Evolutionary conservation across 2,113 vertebrate genomes (phyloP).

Genomic region (Noctilio leporinus): DNA sequence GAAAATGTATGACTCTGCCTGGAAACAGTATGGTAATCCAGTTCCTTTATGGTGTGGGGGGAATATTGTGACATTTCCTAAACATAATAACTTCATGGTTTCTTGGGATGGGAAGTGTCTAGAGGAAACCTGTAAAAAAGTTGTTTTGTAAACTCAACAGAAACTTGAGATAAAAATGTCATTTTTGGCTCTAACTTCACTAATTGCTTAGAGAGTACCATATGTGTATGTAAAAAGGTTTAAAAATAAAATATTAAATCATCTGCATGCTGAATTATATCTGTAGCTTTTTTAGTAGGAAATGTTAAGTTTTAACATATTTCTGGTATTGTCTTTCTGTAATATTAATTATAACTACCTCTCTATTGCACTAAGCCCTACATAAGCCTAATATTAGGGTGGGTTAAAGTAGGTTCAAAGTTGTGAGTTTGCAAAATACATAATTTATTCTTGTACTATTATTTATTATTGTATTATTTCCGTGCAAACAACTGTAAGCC

Average conservation of each 20-base stretch:
- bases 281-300: neutral
- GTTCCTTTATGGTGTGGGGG: conserved; percentile 52
- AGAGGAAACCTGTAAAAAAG: conserved; percentile 53
- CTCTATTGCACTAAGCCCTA: neutral
- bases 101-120: conserved; percentile 30
- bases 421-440: neutral
- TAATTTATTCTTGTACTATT: neutral
- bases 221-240: conserved; percentile 23
- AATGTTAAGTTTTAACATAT: neutral
- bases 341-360: neutral
- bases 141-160: conserved; percentile 53
- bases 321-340: neutral
- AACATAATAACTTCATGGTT: conserved; percentile 50
- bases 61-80: conserved; percentile 64
- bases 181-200: conserved; percentile 35
- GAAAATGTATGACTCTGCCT: conserved; percentile 40
- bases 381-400: neutral
- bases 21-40: conserved; percentile 41
- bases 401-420: neutral
- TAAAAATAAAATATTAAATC: conserved; percentile 49
- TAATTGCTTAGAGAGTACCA: conserved; percentile 39
- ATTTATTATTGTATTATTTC: neutral
- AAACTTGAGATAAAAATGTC: conserved; percentile 60
- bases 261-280: neutral
- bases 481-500: neutral